Base-by-base conservation (phyloP, 1,140 invertebrate genomes). In the Oryctes rhinoceros region DNA sequence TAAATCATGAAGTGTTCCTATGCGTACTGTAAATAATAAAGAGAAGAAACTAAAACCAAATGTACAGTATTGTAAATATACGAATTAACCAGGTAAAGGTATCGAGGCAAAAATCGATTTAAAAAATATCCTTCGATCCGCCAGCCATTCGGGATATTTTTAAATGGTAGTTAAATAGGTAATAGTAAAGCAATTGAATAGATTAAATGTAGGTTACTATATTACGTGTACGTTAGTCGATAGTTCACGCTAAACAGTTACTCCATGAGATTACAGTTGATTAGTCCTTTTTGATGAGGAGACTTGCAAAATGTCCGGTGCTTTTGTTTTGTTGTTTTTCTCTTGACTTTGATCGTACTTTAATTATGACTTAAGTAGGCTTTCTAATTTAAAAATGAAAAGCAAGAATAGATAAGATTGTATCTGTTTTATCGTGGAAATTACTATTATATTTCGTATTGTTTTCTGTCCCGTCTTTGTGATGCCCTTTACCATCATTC, bases 41-140 rank as follows among this genome's bases (percentile, higher is more conserved):
- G 5, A 10, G 24, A 30, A 44, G 9, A 10, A 44, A 44, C 0
- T 10, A 62, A 62, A 62, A 62, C 53, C 7, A 62, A 7, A 20
- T 62, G 53, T 62, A 62, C 53, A 62, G 53, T 62, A 62, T 62
- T 62, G 53, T 62, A 62, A 62, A 62, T 62, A 62, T 44, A 44
- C 53, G 5, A 62, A 62, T 6, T 62, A 15, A 62, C 20, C 5
- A 18, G 5, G 7, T 20, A 11, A 62, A 18, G 49, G 10, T 13
- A 53, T 53, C 3, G 49, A 53, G 10, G 49, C n/a, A 62, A 18
- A 5, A 62, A 15, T 10, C 5, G 9, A n/a, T 62, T n/a, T 20
- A 62, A 62, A 62, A 62, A 62, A n/a, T n/a, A n/a, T n/a, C n/a
- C n/a, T n/a, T n/a, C n/a, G 3, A 62, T 15, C 13, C 13, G 7